Evolutionary conservation across 2,888 invertebrate genomes (phyloP).

Genomic region (Blera fallax): DNA sequence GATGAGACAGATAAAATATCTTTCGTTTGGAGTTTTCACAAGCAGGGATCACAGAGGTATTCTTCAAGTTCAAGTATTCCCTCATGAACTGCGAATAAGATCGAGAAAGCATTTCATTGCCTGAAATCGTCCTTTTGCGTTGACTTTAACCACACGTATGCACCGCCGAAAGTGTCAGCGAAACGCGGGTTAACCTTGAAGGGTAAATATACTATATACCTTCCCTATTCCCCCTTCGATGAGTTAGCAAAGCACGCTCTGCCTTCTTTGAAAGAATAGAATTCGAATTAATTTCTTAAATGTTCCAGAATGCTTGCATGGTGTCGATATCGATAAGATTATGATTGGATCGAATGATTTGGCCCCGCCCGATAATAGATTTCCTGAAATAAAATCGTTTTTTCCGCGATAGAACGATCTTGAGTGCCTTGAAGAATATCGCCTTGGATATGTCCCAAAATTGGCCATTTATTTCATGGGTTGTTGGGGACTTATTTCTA

Average conservation of each 20-base stretch:
- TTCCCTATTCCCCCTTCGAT: not conserved
- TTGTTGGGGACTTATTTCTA: no score
- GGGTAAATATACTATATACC: no score
- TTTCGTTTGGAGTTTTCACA: conserved; percentile 31
- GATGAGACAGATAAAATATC: conserved; percentile 65
- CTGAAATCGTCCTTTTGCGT: no score
- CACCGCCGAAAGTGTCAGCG: no score
- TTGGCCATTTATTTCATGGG: no score
- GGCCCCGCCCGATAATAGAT: not conserved
- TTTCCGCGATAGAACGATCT: not conserved
- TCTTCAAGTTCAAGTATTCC: conserved; percentile 54
- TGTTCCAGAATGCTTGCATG: conserved; percentile 20
- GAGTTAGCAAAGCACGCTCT: conserved; percentile 28
- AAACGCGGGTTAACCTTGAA: no score
- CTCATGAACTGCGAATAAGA: conserved; percentile 30
- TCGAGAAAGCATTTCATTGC: no score
- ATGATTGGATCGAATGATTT: not conserved
- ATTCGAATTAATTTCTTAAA: no score
- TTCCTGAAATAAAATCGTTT: not conserved
- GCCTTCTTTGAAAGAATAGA: conserved; percentile 1
- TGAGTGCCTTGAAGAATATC: not conserved
- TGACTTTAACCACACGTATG: no score
- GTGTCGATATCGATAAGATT: conserved; percentile 17
- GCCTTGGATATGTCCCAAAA: no score
- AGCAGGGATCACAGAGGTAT: conserved; percentile 40